phyloP scores from a whole-genome alignment of 2,888 invertebrate genomes.

The Reticulitermes lucifugus region DNA sequence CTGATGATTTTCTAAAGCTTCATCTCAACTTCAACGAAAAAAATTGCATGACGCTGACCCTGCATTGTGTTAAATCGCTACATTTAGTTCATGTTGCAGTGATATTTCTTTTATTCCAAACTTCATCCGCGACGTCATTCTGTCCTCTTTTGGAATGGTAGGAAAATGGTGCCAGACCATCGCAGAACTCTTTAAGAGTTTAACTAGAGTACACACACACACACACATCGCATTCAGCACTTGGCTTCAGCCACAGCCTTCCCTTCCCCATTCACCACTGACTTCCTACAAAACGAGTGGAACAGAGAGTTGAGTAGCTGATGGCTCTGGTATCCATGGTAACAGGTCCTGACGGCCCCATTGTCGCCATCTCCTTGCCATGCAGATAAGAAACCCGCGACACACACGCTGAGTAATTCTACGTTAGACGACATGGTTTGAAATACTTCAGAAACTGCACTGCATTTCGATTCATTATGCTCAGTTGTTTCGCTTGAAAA shows the following conservation, averaged over 20 bases:
- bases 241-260: background rate
- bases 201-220: background rate
- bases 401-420: background rate
- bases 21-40: too few species aligned
- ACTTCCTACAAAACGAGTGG: background rate
- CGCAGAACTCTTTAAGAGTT: background rate
- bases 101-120: background rate
- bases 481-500: background rate
- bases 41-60: background rate
- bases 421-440: background rate
- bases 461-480: background rate
- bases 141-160: background rate
- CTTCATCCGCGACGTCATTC: background rate
- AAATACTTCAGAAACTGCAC: background rate
- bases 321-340: constrained; percentile 1
- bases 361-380: constrained; percentile 5
- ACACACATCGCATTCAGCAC: background rate
- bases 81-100: background rate
- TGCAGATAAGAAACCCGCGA: background rate
- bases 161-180: background rate
- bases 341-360: background rate
- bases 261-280: background rate
- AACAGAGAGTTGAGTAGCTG: background rate
- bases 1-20: too few species aligned
- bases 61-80: background rate